phyloP scores from a whole-genome alignment of 2,113 vertebrate genomes.

The Speoplatyrhinus poulsoni region DNA sequence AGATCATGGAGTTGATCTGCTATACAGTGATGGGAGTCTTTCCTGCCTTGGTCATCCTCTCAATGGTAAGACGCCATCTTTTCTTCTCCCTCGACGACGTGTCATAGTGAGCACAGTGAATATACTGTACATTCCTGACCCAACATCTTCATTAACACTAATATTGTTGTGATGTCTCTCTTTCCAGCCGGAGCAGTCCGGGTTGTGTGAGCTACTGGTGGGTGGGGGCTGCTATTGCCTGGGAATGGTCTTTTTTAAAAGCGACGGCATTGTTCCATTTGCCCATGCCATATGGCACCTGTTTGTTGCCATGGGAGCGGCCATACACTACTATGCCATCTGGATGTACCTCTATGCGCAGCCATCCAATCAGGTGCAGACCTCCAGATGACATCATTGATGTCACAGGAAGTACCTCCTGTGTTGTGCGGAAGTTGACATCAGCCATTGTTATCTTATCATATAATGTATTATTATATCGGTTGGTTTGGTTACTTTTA shows the following conservation, averaged over 20 bases:
- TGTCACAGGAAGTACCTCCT: constrained; percentile 37
- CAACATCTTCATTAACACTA: not conserved
- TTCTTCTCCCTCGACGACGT: not conserved
- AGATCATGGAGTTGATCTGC: constrained; percentile 92
- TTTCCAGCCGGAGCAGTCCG: constrained; percentile 86
- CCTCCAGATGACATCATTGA: constrained; percentile 78
- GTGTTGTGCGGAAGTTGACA: constrained; percentile 9
- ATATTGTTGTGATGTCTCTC: not conserved
- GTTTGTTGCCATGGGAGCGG: constrained; percentile 90
- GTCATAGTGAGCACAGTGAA: not conserved
- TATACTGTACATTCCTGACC: not conserved
- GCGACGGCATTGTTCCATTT: constrained; percentile 91
- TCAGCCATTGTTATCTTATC: not conserved
- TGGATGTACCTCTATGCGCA: constrained; percentile 91
- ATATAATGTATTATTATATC: constrained; percentile 9
- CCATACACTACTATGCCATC: constrained; percentile 94
- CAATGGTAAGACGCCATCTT: constrained; percentile 85
- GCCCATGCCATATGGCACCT: constrained; percentile 98
- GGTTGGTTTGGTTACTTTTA: constrained; percentile 28
- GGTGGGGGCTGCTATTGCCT: constrained; percentile 90
- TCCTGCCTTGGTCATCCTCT: constrained; percentile 90
- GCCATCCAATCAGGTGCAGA: constrained; percentile 70
- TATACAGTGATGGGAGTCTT: constrained; percentile 91
- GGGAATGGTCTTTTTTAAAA: constrained; percentile 95
- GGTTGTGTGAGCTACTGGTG: constrained; percentile 85